Conservation (phyloP, 2,888 invertebrate species). For the Chymomyza fuscimana region DNA sequence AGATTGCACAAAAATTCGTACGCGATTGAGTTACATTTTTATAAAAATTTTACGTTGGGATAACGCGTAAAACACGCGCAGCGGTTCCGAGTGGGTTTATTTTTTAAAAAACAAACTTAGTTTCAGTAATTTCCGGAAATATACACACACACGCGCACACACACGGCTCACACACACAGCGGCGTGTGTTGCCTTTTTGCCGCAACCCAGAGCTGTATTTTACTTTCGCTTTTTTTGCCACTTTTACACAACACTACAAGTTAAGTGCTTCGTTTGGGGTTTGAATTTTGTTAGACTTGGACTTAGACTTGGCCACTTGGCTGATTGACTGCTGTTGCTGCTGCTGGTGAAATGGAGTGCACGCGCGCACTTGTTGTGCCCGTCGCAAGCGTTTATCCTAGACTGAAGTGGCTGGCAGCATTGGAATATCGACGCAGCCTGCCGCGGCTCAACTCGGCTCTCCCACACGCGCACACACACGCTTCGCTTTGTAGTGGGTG, state of each 20-base stretch:
- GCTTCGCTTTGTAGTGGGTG: conserved; percentile 49
- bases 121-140: conserved; percentile 16
- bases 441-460: conserved; percentile 2
- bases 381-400: conserved; percentile 80
- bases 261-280: neutral
- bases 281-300: neutral
- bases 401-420: conserved; percentile 74
- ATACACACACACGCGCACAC: conserved; percentile 18
- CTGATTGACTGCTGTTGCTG: neutral
- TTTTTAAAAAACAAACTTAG: neutral
- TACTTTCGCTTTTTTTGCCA: conserved; percentile 32
- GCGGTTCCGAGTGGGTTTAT: neutral
- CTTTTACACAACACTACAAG: conserved; percentile 36
- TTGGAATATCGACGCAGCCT: conserved; percentile 68
- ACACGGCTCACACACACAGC: neutral
- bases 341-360: conserved; percentile 33
- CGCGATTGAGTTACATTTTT: conserved; percentile 58
- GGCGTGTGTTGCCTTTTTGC: conserved; percentile 9
- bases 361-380: conserved; percentile 80
- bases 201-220: neutral
- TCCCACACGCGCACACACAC: conserved; percentile 7
- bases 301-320: neutral
- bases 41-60: neutral
- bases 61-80: neutral
- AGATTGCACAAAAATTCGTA: conserved; percentile 2